Conservation (phyloP, 2,888 invertebrate genomes). For the Drosophila kambysellisi region DNA sequence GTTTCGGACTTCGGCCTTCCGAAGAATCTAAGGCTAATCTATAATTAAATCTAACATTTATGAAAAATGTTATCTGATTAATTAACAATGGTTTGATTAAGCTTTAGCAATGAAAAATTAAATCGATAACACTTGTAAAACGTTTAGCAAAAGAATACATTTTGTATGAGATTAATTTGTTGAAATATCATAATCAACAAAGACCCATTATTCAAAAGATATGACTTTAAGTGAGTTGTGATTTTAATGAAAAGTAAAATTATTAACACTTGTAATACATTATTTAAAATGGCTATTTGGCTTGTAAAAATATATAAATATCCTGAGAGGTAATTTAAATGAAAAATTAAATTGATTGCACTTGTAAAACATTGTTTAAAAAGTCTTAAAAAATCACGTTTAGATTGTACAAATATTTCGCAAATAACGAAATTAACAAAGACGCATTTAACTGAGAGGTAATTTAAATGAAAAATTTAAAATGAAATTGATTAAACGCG, state of each 20-base stretch:
- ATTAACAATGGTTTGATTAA: conserved; percentile 7
- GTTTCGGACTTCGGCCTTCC: conserved; percentile 31
- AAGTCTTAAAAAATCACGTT: background rate
- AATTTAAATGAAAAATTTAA: background rate
- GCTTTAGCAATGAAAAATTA: conserved; percentile 13
- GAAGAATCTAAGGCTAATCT: conserved; percentile 25
- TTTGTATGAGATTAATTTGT: background rate
- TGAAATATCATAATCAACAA: background rate
- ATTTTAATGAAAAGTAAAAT: background rate
- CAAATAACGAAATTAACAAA: background rate
- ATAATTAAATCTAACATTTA: conserved; percentile 42
- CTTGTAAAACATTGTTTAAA: background rate
- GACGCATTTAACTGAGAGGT: background rate
- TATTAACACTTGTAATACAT: background rate
- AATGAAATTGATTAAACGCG: background rate
- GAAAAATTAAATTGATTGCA: background rate
- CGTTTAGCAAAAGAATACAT: background rate
- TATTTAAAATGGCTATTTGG: background rate
- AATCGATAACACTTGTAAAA: background rate
- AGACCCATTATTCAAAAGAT: background rate
- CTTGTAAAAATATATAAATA: background rate
- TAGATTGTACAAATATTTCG: no score
- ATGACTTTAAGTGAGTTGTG: background rate
- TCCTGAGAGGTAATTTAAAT: background rate
- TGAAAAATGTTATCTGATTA: conserved; percentile 10